These are phyloP conservation scores for Neopipo cinnamomea DNA, from an alignment of 2,113 vertebrate species.

Conservation along the genomic window DNA sequence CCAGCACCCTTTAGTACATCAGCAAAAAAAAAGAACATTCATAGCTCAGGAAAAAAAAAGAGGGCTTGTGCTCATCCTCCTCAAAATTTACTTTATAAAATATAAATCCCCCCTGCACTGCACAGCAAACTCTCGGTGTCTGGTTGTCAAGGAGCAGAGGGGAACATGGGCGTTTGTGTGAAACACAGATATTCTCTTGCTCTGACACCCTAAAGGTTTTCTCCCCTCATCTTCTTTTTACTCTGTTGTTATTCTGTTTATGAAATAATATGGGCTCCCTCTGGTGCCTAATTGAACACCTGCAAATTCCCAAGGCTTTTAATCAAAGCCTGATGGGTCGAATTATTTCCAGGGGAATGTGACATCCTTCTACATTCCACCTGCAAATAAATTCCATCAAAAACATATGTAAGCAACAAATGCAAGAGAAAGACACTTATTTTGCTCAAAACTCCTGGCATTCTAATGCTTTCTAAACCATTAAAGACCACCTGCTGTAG, in stretches of 20 bases:
- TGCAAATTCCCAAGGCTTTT: constrained; percentile 68
- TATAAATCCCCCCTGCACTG: background rate
- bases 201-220: background rate
- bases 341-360: background rate
- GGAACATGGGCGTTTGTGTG: background rate
- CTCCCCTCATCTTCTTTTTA: background rate
- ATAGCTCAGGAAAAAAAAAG: background rate
- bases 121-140: background rate
- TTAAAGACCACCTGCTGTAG: background rate
- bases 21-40: background rate
- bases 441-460: background rate
- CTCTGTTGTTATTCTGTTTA: constrained; percentile 1
- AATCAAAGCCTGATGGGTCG: background rate
- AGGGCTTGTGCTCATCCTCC: background rate
- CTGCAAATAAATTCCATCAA: background rate
- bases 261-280: constrained; percentile 75
- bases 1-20: background rate
- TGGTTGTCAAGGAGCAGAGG: background rate
- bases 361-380: background rate
- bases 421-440: background rate
- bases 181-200: constrained; percentile 5
- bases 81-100: background rate
- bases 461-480: background rate
- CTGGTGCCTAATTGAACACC: constrained; percentile 76
- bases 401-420: background rate